Evolutionary conservation across 1,140 invertebrate genomes (phyloP).

Genomic region (Theocolax elegans): DNA sequence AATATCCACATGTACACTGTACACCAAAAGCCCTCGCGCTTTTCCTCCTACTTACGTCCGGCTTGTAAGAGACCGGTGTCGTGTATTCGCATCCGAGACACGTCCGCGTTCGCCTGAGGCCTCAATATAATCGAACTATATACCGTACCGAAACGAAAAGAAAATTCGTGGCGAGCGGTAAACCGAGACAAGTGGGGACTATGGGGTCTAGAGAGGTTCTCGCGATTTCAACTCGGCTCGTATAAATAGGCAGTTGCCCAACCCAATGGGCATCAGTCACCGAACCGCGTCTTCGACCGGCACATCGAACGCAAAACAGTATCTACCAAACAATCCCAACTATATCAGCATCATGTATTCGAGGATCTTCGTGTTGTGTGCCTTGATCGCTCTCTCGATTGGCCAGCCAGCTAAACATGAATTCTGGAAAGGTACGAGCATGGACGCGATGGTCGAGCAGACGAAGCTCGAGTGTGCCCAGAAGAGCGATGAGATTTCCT

Average conservation of each 20-base stretch:
- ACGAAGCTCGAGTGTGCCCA: conserved; percentile 77
- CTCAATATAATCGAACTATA: conserved; percentile 66
- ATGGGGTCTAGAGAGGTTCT: conserved; percentile 10
- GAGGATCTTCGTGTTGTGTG: conserved; percentile 57
- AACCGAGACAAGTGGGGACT: no score
- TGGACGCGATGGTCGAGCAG: conserved; percentile 79
- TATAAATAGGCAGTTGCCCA: conserved; percentile 64
- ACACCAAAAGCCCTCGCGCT: not conserved
- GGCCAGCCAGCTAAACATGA: conserved; percentile 73
- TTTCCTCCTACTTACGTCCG: conserved; percentile 9
- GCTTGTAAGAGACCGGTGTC: not conserved
- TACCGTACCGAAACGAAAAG: conserved; percentile 67
- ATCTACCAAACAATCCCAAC: no score
- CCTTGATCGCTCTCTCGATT: conserved; percentile 65
- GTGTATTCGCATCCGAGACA: conserved; percentile 53
- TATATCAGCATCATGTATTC: no score
- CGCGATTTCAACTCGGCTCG: conserved; percentile 45
- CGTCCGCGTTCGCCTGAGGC: conserved; percentile 50
- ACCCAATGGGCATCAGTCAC: conserved; percentile 62
- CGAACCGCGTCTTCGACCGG: conserved; percentile 48
- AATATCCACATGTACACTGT: no score
- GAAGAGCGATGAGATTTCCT: conserved; percentile 81
- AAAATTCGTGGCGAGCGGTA: conserved; percentile 55
- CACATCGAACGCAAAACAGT: no score
- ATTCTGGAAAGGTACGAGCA: conserved; percentile 75